Base-by-base conservation (phyloP, 2,113 vertebrate species). In the Leptodactylus fuscus region DNA sequence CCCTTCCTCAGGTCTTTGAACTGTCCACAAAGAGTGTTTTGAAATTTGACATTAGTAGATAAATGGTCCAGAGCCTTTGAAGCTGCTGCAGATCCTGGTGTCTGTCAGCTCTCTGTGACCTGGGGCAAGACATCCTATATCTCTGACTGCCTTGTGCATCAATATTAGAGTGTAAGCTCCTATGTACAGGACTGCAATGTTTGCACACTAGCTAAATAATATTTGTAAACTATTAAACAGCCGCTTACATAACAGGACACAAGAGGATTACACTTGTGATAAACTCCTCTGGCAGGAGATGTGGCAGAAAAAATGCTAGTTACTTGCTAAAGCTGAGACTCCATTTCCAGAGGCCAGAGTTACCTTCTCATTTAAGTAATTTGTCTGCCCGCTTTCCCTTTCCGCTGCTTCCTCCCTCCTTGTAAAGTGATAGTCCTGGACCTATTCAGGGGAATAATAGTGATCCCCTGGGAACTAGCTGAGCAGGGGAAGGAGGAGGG, bases 331-430 rank as follows among this genome's bases (percentile, higher is more conserved):
- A 90, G 90, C 87, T 87, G 89, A 87, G 88, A 83, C 69, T 85
- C 82, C 62, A 81, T 87, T 86, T 78, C 92, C 91, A 53, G 87
- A 85, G 85, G 86, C 62, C 94, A 95, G 92, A 55, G 92, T 93
- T 90, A 91, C 92, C 88, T 92, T 90, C 92, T 93, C 91, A 88
- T 94, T 95, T 91, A 94, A 94, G 92, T 93, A 89, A 93, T 95
- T 94, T 95, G 94, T 93, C 94, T 94, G 91, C 94, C 93, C 94
- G 92, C 93, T 94, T 95, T 94, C 94, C 95, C 94, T 88, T 91
- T 89, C 87, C 90, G 91, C 77, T 76, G 83, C 91, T 91, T 92
- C 92, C 93, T 92, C 88, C 90, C 91, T 91, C 91, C 93, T 91
- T 93, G 95, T 95, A 94, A 95, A 95, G 94, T 91, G 93, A 95